These are phyloP conservation scores for Brachypodius melanocephalos DNA, from an alignment of 2,113 vertebrate genomes.

Conservation along the genomic window DNA sequence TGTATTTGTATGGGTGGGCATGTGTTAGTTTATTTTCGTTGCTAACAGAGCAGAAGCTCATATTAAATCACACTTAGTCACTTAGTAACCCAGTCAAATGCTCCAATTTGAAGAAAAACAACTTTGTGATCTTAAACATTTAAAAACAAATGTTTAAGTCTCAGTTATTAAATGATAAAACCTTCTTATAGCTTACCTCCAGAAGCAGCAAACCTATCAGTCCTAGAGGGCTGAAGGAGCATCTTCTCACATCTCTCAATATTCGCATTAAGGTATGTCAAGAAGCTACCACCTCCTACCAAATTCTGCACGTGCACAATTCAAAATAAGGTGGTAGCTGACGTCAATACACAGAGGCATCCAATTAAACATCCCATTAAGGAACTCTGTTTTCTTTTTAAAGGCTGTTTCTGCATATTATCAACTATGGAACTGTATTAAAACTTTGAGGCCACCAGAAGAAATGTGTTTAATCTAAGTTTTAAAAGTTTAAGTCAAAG, in stretches of 20 bases:
- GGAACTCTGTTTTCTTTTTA: neutral
- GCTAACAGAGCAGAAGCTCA: neutral
- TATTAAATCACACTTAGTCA: neutral
- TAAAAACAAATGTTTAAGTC: neutral
- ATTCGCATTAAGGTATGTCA: neutral
- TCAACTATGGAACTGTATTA: neutral
- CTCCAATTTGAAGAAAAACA: neutral
- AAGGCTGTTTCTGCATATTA: neutral
- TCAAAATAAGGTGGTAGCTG: neutral
- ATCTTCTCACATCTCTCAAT: neutral
- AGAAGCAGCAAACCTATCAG: neutral
- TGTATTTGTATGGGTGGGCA: neutral
- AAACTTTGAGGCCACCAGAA: neutral
- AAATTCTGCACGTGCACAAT: neutral
- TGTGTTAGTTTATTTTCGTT: neutral
- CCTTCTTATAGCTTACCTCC: neutral
- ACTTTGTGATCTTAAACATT: neutral
- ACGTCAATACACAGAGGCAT: neutral
- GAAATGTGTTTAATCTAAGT: neutral
- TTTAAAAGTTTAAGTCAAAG: neutral
- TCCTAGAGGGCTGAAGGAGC: neutral
- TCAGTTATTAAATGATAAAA: neutral
- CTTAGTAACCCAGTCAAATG: neutral
- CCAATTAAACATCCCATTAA: neutral
- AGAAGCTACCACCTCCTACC: neutral